Base-by-base conservation (phyloP, 2,888 invertebrate genomes). In the Hydroisotoma schaefferi region DNA sequence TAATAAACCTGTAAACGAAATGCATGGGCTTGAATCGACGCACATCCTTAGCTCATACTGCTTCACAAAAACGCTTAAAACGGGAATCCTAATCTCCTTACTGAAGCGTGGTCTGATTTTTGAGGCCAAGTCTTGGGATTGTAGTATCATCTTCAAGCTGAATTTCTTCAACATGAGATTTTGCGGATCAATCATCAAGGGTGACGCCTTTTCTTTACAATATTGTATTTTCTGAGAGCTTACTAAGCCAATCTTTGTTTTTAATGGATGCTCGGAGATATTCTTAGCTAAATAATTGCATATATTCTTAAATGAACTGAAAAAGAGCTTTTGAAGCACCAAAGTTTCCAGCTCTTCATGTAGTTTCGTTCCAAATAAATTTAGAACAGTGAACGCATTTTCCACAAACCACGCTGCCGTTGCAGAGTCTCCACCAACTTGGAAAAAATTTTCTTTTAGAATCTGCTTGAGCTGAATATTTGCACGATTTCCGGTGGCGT, bases 371-470 rank as follows among this genome's bases (percentile, higher is more conserved):
- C 52, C 52, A 5, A n/a, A 29, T 2, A 52, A 4, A 2, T 33
- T 33, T 3, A 52, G 20, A 12, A 15, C 6, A 12, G 6, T 8
- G 22, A 52, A 52, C 15, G n/a, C 8, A 10, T 28, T n/a, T 20
- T 52, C 52, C 2, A 37, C 2, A 8, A 52, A 33, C n/a, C 33
- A 37, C 3, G 22, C 10, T 3, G 33, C 52, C 2, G n/a, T 15
- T 3, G 22, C 18, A 3, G 52, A 52, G 20, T 15, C 23, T 22
- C 52, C 52, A 37, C 52, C 52, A 20, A 23, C 18, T n/a, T 27
- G n/a, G 22, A 29, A 33, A 28, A 52, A 52, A 23, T 52, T 52
- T 33, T 52, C 33, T 4, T 33, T 33, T 8, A n/a, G 10, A 22
- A 47, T 23, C 5, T 43, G 6, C 6, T 5, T 5, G 6, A 8